Conservation (phyloP, 2,113 vertebrate genomes). For the Elaphurus davidianus region DNA sequence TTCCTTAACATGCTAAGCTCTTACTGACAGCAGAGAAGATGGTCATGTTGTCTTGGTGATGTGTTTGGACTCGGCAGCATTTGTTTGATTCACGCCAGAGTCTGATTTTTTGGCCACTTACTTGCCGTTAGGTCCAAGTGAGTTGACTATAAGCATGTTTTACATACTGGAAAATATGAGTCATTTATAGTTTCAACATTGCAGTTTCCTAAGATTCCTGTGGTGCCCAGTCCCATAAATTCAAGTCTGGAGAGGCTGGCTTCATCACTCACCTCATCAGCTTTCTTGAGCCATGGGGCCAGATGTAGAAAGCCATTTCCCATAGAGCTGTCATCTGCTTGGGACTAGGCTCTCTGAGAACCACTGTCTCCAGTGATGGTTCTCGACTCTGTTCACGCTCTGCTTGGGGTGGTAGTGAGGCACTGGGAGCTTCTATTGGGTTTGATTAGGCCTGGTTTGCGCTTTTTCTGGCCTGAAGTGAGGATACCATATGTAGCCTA, state of each 20-base stretch:
- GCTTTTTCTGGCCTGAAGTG: neutral
- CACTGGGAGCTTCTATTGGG: rapidly evolving
- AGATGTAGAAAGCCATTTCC: conserved; percentile 47
- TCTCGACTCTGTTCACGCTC: neutral
- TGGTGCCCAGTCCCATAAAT: conserved; percentile 65
- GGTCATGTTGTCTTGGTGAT: neutral
- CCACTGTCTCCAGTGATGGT: neutral
- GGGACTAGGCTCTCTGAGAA: neutral
- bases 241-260: conserved; percentile 11
- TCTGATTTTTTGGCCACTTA: conserved; percentile 57
- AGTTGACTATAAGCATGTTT: conserved; percentile 73
- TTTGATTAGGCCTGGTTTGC: neutral
- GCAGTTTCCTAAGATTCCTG: conserved; percentile 49
- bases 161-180: conserved; percentile 67
- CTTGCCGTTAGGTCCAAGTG: conserved; percentile 57
- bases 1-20: neutral
- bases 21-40: neutral
- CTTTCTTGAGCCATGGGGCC: conserved; percentile 28
- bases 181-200: conserved; percentile 45
- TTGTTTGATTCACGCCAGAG: conserved; percentile 68
- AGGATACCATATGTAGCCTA: neutral
- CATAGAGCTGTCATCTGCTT: neutral
- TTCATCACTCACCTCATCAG: conserved; percentile 58
- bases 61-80: neutral
- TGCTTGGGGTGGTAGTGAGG: neutral